A percentile compares a stretch with the other conserved stretches of the same genome.
Conservation (phyloP, 2,888 invertebrate species). For the Merodon equestris region DNA sequence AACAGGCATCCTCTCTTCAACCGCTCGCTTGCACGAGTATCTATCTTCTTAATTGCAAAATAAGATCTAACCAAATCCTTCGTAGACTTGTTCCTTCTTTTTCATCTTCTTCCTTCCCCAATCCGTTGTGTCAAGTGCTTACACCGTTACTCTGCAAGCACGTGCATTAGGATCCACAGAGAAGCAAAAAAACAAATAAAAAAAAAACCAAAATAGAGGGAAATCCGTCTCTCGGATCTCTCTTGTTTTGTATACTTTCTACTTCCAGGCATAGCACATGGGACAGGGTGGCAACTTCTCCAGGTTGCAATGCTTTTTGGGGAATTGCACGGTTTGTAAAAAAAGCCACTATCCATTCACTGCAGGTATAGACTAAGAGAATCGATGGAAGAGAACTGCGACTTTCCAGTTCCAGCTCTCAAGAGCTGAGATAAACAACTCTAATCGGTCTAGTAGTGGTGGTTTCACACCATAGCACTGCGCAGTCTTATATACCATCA, state of each 20-base stretch:
- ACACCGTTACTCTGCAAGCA: constrained; percentile 48
- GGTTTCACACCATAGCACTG: constrained; percentile 22
- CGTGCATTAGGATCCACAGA: constrained; percentile 33
- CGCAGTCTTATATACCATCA: constrained; percentile 37
- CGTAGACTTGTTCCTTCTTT: background rate
- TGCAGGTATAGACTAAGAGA: constrained; percentile 54
- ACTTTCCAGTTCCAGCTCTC: constrained; percentile 61
- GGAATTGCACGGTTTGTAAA: too few species aligned
- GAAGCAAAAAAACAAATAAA: background rate
- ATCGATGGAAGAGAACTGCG: constrained; percentile 67
- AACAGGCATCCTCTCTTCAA: constrained; percentile 2
- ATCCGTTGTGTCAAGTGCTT: constrained; percentile 7
- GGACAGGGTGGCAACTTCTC: constrained; percentile 44
- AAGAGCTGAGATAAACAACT: constrained; percentile 45
- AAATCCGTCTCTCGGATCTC: too few species aligned
- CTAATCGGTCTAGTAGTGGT: constrained; percentile 31
- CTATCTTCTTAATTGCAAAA: constrained; percentile 1
- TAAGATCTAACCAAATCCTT: constrained; percentile 28
- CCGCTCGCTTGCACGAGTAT: background rate
- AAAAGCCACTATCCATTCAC: too few species aligned
- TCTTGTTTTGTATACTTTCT: constrained; percentile 57
- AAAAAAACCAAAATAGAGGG: constrained; percentile 4
- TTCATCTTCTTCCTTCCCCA: too few species aligned
- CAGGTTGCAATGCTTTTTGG: constrained; percentile 59
- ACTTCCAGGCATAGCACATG: constrained; percentile 38